Evolutionary conservation across 2,888 invertebrate genomes (phyloP), one percentile per base, ranked within the genome.

Genomic region (Tortricodes alternella): DNA sequence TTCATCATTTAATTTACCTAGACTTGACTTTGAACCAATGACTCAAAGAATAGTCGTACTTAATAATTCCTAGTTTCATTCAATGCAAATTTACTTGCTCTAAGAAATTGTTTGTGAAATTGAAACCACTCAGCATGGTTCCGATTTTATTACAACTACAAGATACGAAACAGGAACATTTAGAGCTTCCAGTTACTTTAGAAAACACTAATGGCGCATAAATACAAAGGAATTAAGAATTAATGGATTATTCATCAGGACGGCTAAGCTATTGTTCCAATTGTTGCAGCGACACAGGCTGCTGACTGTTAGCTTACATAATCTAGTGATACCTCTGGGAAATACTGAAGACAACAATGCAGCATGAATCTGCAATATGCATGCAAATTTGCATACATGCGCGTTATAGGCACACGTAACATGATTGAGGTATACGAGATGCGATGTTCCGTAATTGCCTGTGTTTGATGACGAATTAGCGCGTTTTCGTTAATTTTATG

Each of bases 281-380:
- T 49, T 43, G 41, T 55, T 48, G 6, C 32, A 23, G 32, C 23
- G 19, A 27, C 35, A 18, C 15, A 43, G 49, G 23, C 29, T 44
- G 43, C 53, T 27, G 53, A 49, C 55, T 49, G 55, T 48, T 43
- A 55, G 55, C 43, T 55, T 55, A 55, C 55, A 55, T 55, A 55
- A 55, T 53, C 39, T 39, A 53, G 53, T 23, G 53, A 53, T 55
- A 49, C 55, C 55, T 49, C 49, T 16, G 41, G 53, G 53, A 52
- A 52, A 57, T 52, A 46, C 57, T 64, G 67, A 70, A 72, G 74
- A 74, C 74, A 68, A 71, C 70, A 76, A 70, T 80, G 71, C 70
- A 67, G 67, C 64, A 71, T 65, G 70, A 72, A 74, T 72, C 66
- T 74, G 74, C 74, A 81, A 80, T 81, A 78, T 80, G 77, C 76